Base-by-base conservation (phyloP, 2,888 invertebrate genomes). In the Athalia rosae region DNA sequence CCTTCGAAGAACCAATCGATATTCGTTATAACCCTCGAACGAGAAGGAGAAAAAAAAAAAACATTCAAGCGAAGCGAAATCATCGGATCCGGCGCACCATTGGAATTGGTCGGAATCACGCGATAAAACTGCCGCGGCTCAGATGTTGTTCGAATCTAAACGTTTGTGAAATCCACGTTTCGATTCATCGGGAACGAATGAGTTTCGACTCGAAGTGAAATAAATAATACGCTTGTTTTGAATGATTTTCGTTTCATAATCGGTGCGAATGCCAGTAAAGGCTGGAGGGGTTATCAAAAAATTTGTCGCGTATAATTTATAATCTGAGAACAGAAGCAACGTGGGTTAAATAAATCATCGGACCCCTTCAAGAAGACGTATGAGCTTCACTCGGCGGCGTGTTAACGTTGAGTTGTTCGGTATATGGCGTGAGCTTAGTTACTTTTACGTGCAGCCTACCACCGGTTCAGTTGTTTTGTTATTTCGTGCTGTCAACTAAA, bases 401-500 rank as follows among this genome's bases (percentile, higher is more conserved):
- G 71, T 48, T 45, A 58, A 71, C 45, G 53, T n/a, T 9, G 53
- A 7, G 11, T 53, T 53, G 53, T 11, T n/a, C 9, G 28, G 28
- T 28, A 53, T n/a, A 71, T 71, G 45, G 71, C 71, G 71, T 71
- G 71, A 71, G 71, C 71, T 71, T 71, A 58, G 58, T 71, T 71
- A 71, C 71, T 71, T 71, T 71, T 45, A 71, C 71, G 71, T 71
- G 71, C 56, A 56, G 48, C 53, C 53, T 53, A 11, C 61, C 28
- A 28, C 13, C 9, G 56, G 71, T 71, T 62, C 28, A 28, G 61
- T 50, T 74, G 74, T 48, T 45, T 74, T 62, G 74, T 74, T 74
- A 61, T 74, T 61, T 61, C 74, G 61, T 62, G 74, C 59, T 74
- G 74, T 85, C 82, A 82, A 79, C 84, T 85, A 84, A 84, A 84